Base-by-base conservation (phyloP, 2,113 vertebrate species). In the Acinonyx jubatus region DNA sequence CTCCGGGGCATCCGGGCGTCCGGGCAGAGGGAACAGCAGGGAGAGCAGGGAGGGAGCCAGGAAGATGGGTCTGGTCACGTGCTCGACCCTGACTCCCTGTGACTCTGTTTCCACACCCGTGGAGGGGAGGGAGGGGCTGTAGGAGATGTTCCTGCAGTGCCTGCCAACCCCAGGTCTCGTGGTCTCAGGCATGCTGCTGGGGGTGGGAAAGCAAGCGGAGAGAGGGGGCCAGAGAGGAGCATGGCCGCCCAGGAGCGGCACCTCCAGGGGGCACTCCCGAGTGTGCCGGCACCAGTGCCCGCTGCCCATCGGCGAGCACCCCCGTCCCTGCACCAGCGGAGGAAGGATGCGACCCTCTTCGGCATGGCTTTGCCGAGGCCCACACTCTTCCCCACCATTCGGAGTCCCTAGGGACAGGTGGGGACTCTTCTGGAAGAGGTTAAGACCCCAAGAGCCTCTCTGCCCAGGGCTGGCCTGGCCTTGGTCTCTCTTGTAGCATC, bases 261-360 rank as follows among this genome's bases (percentile, higher is more conserved):
- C 0, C 12, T n/a, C 31, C 33, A 7, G 55, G 81, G 25, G 3
- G 25, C 15, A 33, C 21, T 27, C 85, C 90, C 2, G 4, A 1
- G 31, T 1, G 1, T 3, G 8, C 55, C 18, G 16, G 45, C 45
- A 45, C 7, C 45, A 9, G 45, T 45, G 45, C 45, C 45, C 16
- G 8, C 19, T 7, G 4, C 9, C 63, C 52, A 0, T 7, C 1
- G 1, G 55, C 69, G 36, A 8, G 5, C 0, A 0, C 2, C 38
- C 38, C 41, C 16, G 9, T 65, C 0, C n/a, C 25, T 1, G 13
- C 41, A 65, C 23, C 33, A 29, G 45, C 63, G 21, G 23, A 15
- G 31, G 9, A 91, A 31, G 48, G 50, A 27, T 1, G 1, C 4
- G 52, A 18, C 78, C 36, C 10, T 18, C 31, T n/a, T 4, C 7